Evolutionary conservation across 2,888 invertebrate species (phyloP), one percentile per base, ranked within the genome.

Genomic region (Phengaris arion): DNA sequence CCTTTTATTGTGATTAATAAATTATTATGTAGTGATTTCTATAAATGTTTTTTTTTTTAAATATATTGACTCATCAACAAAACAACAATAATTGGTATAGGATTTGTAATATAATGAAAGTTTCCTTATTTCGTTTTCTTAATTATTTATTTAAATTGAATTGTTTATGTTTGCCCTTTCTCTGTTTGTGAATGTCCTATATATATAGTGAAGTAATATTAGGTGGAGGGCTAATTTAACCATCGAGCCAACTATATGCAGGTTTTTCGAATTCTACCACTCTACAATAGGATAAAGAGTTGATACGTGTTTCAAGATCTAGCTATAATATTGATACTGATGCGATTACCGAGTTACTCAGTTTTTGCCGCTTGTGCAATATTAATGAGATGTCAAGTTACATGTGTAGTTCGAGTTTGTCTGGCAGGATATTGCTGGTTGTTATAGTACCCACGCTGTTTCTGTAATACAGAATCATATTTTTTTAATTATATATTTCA

Each of bases 311-410:
- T 70, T 51, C 51, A 70, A 69, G 9, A 69, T 69, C n/a, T 35
- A 12, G 22, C 72, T 22, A 70, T 51, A 52, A 70, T 52, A 51
- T 48, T 12, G n/a, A n/a, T 35, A 59, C 22, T 9, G 59, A 22
- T 59, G 59, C 10, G 70, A 70, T 51, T 22, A 48, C 7, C 15
- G 15, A 52, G 48, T 9, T 72, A 35, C 51, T 52, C 6, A 22
- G 52, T 72, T 72, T 72, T 72, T 72, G 51, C 10, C 35, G 22
- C 72, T 35, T 12, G 72, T 72, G 15, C 35, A 54, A 72, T 72
- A 72, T 72, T 72, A 52, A 72, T 72, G 35, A 10, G 46, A 69
- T 69, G 69, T 69, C 69, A 69, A 10, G 69, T 69, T 69, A 69
- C 69, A 22, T 70, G 72, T 72, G 35, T 35, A 22, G 70, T 52